Evolutionary conservation across 2,113 vertebrate genomes (phyloP).

Genomic region (Anguilla rostrata): DNA sequence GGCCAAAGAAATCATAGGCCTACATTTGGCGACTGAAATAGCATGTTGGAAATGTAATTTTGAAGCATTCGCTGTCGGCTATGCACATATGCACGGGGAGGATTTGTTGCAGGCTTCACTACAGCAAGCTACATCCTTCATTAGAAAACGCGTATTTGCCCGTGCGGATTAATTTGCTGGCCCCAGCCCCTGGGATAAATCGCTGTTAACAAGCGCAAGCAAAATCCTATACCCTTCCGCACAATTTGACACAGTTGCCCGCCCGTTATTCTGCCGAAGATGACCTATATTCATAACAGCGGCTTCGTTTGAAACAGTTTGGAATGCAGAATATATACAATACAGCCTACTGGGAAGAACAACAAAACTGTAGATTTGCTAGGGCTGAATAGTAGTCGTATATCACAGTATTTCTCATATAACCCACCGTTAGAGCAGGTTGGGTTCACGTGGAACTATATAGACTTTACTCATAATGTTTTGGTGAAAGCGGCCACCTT

Average conservation of each 20-base stretch:
- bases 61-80: not conserved
- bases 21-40: not conserved
- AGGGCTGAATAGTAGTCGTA: too few species aligned
- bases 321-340: not conserved
- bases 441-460: too few species aligned
- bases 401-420: not conserved
- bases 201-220: conserved; percentile 23
- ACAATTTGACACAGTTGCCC: conserved; percentile 39
- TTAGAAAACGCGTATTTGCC: conserved; percentile 6
- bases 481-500: too few species aligned
- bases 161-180: conserved; percentile 20
- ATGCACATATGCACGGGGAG: not conserved
- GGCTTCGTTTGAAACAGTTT: not conserved
- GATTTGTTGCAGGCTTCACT: not conserved
- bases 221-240: conserved; percentile 35
- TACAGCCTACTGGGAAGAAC: too few species aligned
- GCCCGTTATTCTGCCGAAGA: conserved; percentile 13
- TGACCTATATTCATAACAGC: conserved; percentile 40
- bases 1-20: not conserved
- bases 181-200: conserved; percentile 1
- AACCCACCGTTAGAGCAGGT: too few species aligned
- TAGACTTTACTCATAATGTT: too few species aligned
- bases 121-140: not conserved
- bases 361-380: too few species aligned
- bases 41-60: not conserved